Conservation (phyloP, 2,797 vertebrate genomes). For the Crocidura indochinensis region DNA sequence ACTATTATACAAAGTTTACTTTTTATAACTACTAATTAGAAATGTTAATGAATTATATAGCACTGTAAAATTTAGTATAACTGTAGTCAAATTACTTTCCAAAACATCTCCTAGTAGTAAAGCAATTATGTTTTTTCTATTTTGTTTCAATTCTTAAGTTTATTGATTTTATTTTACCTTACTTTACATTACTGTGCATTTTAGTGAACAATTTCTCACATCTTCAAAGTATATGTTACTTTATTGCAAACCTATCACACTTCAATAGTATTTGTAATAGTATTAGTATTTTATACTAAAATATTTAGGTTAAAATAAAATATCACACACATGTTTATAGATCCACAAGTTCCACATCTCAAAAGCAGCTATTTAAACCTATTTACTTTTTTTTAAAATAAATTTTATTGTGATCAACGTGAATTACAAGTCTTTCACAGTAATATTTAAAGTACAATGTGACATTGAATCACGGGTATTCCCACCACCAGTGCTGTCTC, state of each 20-base stretch:
- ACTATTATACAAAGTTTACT: not conserved
- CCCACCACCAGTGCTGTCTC: no score
- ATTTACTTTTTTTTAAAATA: not conserved
- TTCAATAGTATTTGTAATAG: no score
- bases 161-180: not conserved
- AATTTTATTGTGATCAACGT: no score
- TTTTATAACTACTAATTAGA: not conserved
- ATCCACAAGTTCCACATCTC: not conserved
- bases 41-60: not conserved
- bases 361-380: not conserved
- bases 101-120: not conserved
- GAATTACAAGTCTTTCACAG: no score
- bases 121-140: not conserved
- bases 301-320: no score
- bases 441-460: no score
- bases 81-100: not conserved
- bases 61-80: constrained; percentile 3
- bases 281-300: no score
- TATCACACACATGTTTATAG: not conserved
- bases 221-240: no score
- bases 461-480: no score
- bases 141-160: constrained; percentile 5
- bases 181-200: no score
- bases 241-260: no score
- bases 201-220: no score